Evolutionary conservation across 2,797 vertebrate genomes (phyloP).

Genomic region (Gymnoscopelus braueri): DNA sequence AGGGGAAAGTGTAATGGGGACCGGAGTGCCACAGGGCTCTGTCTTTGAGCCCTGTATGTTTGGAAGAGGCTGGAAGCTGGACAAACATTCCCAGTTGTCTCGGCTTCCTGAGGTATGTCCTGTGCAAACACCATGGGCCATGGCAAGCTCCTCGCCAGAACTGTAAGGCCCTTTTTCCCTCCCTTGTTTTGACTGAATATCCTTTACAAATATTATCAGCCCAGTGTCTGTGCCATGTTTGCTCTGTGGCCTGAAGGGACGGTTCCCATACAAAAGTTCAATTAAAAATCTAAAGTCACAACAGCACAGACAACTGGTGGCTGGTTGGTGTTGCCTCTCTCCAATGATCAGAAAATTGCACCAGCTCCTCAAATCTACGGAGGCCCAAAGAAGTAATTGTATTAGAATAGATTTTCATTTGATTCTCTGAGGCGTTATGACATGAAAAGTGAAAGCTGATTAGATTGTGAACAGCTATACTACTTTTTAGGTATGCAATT

Average conservation of each 20-base stretch:
- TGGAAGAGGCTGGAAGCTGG: slow-evolving; percentile 76
- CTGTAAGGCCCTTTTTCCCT: slow-evolving; percentile 66
- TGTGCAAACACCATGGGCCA: slow-evolving; percentile 85
- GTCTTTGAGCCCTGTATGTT: slow-evolving; percentile 59
- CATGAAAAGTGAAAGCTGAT: too few species aligned
- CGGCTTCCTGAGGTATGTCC: slow-evolving; percentile 86
- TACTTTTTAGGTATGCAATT: slow-evolving; percentile 20
- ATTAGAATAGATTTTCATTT: too few species aligned
- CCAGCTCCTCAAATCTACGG: too few species aligned
- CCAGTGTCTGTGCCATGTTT: slow-evolving; percentile 63
- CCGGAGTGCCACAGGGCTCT: slow-evolving; percentile 65
- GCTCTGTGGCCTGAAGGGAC: slow-evolving; percentile 46
- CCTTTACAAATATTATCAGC: slow-evolving; percentile 74
- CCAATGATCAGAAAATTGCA: slow-evolving; percentile 7
- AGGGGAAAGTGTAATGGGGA: slow-evolving; percentile 12
- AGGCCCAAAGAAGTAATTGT: too few species aligned
- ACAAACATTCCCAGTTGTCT: slow-evolving; percentile 86
- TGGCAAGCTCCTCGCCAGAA: slow-evolving; percentile 76
- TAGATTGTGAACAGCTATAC: slow-evolving; percentile 10
- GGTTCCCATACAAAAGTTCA: slow-evolving; percentile 41
- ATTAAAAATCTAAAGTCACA: slow-evolving; percentile 33
- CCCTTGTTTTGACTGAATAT: slow-evolving; percentile 76
- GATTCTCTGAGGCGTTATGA: too few species aligned
- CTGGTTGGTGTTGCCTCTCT: not conserved
- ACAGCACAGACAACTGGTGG: slow-evolving; percentile 17